These are phyloP conservation scores for Steinernema feltiae DNA, from an alignment of 1,140 invertebrate genomes.

Conservation along the genomic window DNA sequence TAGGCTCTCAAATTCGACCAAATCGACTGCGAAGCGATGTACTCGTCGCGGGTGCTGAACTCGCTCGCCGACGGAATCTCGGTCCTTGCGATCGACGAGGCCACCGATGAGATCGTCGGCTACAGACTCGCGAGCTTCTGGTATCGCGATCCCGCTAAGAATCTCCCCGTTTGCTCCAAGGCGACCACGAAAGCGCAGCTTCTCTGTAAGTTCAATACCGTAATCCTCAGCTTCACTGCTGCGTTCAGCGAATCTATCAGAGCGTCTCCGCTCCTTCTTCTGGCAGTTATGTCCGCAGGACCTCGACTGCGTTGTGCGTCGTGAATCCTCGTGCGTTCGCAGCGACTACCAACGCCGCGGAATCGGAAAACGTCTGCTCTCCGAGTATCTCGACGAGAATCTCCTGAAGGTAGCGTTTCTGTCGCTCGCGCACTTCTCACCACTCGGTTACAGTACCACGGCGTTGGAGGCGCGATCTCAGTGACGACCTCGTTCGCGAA, in stretches of 20 bases:
- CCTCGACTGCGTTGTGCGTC: neutral
- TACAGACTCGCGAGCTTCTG: neutral
- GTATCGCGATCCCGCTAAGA: neutral
- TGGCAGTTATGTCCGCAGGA: neutral
- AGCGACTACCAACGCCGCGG: neutral
- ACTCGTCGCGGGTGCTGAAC: neutral
- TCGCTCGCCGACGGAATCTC: constrained; percentile 1
- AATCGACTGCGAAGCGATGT: neutral
- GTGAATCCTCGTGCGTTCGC: neutral
- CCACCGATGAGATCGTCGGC: neutral
- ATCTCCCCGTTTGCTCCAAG: neutral
- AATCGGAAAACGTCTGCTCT: neutral
- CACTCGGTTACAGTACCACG: neutral
- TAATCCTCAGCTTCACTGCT: neutral
- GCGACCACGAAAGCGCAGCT: neutral
- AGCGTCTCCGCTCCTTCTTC: constrained; percentile 2
- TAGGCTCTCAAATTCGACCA: neutral
- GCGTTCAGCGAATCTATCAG: neutral
- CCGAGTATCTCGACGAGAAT: neutral
- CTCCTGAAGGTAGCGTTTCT: neutral
- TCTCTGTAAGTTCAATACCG: neutral
- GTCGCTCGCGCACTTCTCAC: neutral
- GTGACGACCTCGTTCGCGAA: neutral
- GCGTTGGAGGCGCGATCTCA: neutral
- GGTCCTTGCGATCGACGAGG: constrained; percentile 5